Evolutionary conservation across 2,113 vertebrate species (phyloP).

Genomic region (Genyomyrus donnyi): DNA sequence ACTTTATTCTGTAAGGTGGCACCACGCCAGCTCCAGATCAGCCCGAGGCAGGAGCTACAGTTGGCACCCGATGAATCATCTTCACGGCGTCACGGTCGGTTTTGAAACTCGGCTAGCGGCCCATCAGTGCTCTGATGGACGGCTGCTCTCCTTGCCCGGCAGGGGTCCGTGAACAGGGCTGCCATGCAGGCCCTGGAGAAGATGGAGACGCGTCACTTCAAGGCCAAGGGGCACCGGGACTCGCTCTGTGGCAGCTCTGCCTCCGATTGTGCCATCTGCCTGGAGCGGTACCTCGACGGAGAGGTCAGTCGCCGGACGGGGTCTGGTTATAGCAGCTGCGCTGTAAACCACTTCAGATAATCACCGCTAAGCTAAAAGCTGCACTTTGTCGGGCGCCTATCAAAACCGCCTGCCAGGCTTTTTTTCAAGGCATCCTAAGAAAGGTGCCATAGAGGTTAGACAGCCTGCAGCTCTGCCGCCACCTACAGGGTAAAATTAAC

Average conservation of each 20-base stretch:
- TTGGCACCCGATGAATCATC: neutral
- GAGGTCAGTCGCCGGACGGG: slow-evolving; percentile 64
- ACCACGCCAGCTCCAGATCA: neutral
- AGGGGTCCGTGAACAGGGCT: slow-evolving; percentile 96
- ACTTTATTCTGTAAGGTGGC: neutral
- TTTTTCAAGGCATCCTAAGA: neutral
- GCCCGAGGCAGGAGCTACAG: neutral
- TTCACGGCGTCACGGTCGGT: neutral
- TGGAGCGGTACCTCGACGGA: slow-evolving; percentile 95
- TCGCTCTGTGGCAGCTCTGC: slow-evolving; percentile 92
- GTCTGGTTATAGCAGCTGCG: neutral
- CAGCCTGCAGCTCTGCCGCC: neutral
- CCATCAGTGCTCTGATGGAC: neutral
- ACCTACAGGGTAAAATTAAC: neutral
- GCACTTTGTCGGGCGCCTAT: neutral
- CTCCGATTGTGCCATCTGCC: slow-evolving; percentile 94
- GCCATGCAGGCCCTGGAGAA: slow-evolving; percentile 93
- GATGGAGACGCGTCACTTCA: slow-evolving; percentile 98
- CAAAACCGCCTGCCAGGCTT: neutral
- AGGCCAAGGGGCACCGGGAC: slow-evolving; percentile 77
- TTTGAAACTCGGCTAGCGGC: neutral
- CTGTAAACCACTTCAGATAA: neutral
- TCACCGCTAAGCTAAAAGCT: neutral
- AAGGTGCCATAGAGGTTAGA: neutral
- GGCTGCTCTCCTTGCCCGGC: neutral